Evolutionary conservation across 2,888 invertebrate species (phyloP), one percentile per base, ranked within the genome.

Genomic region (Microdon myrmicae): DNA sequence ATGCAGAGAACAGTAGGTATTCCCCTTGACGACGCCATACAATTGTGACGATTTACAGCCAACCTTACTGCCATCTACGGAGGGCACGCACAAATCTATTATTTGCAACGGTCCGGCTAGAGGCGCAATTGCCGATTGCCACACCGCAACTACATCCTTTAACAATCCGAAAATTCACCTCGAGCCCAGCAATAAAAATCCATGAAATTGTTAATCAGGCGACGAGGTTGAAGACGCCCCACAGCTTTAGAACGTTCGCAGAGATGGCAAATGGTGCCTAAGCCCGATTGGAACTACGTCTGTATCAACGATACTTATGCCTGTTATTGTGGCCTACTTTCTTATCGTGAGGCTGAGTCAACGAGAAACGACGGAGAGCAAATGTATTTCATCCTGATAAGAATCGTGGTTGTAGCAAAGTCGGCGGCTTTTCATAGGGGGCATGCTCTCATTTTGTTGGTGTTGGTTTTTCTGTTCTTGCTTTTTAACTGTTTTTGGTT

Each of bases 101-200:
- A 39, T 29, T 17, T 14, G 9, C 10, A 23, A 14, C 6, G n/a
- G n/a, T n/a, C n/a, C n/a, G n/a, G n/a, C n/a, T 16, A 6, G 16
- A 8, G 29, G 38, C 32, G 16, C 47, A 34, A 9, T 31, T 45
- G 29, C 44, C 44, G 43, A 41, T 43, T 38, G 38, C 26, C 10
- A 14, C 29, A 28, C 26, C 10, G 19, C 10, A n/a, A n/a, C n/a
- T n/a, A n/a, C n/a, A n/a, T n/a, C n/a, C 16, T 31, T 43, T 14
- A 37, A 13, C 38, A 26, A 56, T 51, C 58, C 64, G 51, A 64
- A 58, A 58, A 53, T 38, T 64, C 58, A 64, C 64, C 58, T 32
- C 41, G 53, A 53, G 56, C 56, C 47, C 51, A 32, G 47, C 51
- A 64, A 64, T 64, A 64, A 64, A 64, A 64, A 58, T 58, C 64